Conservation (phyloP, 2,113 vertebrate species). For the Vireo altiloquus region DNA sequence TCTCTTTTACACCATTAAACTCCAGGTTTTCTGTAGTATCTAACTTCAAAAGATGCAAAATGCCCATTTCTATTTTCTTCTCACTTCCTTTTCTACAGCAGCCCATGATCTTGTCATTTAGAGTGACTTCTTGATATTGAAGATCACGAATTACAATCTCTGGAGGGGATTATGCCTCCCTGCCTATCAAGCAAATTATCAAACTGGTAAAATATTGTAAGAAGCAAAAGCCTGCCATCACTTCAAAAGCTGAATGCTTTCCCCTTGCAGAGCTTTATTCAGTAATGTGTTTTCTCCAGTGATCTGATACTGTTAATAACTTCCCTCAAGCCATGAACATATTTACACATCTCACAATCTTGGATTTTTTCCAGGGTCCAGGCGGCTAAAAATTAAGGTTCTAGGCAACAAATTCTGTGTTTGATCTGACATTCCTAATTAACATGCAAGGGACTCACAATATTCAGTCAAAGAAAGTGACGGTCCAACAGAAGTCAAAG, state of each 20-base stretch:
- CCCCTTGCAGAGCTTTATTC: neutral
- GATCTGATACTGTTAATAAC: neutral
- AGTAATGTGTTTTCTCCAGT: neutral
- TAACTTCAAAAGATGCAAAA: neutral
- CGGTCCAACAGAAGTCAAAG: accelerated
- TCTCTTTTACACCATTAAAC: neutral
- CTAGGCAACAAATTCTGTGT: neutral
- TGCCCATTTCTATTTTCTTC: neutral
- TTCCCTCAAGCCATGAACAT: neutral
- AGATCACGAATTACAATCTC: neutral
- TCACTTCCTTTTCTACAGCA: neutral
- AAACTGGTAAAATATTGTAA: neutral
- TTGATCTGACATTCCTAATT: neutral
- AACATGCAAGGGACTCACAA: neutral
- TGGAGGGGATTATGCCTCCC: neutral
- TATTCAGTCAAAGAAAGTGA: neutral
- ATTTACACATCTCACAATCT: neutral
- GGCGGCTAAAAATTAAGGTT: neutral
- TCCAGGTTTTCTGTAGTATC: neutral
- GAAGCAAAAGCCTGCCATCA: neutral
- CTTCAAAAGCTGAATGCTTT: neutral
- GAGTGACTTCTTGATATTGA: neutral
- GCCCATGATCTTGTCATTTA: neutral
- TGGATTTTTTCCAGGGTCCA: neutral
- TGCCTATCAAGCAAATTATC: neutral